A percentile compares a stretch with the other conserved stretches of the same genome.
phyloP scores from a whole-genome alignment of 1,140 invertebrate genomes.

The Nomia melanderi region DNA sequence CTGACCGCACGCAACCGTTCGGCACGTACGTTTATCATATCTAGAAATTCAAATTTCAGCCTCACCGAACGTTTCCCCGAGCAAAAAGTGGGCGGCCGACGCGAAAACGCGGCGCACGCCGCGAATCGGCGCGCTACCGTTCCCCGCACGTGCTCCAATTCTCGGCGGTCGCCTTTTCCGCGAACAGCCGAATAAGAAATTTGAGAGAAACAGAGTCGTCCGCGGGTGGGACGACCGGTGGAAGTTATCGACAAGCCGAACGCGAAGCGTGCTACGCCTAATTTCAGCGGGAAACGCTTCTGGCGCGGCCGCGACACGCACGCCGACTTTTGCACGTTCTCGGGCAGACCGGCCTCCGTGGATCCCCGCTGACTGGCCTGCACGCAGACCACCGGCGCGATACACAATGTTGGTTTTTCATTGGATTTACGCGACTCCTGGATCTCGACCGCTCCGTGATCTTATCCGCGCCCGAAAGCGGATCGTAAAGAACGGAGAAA shows the following conservation, averaged over 20 bases:
- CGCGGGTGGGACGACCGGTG: conserved; percentile 29
- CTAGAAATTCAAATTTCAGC: conserved; percentile 34
- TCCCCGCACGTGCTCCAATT: too few species aligned
- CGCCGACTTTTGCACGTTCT: background rate
- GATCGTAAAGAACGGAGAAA: too few species aligned
- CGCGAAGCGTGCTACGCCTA: conserved; percentile 52
- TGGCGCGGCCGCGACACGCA: conserved; percentile 19
- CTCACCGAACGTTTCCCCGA: background rate
- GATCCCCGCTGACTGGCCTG: conserved; percentile 10
- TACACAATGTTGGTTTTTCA: conserved; percentile 28
- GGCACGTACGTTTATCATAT: conserved; percentile 12
- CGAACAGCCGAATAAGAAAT: too few species aligned
- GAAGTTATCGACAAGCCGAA: conserved; percentile 43
- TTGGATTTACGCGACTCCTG: background rate
- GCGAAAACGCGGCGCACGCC: too few species aligned
- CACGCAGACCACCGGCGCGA: conserved; percentile 31
- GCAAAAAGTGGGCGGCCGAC: too few species aligned
- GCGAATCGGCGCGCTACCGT: too few species aligned
- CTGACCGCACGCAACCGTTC: conserved; percentile 44
- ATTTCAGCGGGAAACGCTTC: conserved; percentile 52
- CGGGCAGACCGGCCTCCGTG: conserved; percentile 17
- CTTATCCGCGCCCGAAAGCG: too few species aligned
- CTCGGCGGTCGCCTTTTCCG: too few species aligned
- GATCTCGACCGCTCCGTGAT: too few species aligned
- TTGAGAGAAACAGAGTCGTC: too few species aligned